Conservation (phyloP, 2,113 vertebrate genomes). For the Heterotilapia buettikoferi region DNA sequence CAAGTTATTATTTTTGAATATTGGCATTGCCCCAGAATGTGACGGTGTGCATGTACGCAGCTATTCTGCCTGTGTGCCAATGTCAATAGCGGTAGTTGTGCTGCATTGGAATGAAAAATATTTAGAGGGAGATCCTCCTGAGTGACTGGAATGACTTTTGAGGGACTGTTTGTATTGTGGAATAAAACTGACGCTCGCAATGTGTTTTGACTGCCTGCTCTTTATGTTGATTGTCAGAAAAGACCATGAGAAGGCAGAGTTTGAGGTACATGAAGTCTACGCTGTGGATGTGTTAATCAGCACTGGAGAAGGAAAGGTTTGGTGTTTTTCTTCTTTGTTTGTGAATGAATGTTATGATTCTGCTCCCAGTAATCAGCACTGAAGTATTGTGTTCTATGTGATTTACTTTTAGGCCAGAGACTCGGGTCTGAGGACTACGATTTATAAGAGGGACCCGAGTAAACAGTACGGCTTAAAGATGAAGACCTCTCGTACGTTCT, state of each 20-base stretch:
- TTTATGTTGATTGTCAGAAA: conserved; percentile 71
- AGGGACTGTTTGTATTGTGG: neutral
- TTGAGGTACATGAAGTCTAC: conserved; percentile 96
- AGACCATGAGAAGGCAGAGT: conserved; percentile 96
- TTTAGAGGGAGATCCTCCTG: neutral
- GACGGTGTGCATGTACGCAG: neutral
- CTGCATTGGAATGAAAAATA: neutral
- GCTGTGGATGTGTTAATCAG: conserved; percentile 94
- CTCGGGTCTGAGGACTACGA: conserved; percentile 91
- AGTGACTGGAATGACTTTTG: neutral
- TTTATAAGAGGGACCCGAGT: conserved; percentile 93
- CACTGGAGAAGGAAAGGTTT: conserved; percentile 94
- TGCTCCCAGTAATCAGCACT: neutral
- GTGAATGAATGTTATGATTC: neutral
- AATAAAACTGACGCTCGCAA: neutral
- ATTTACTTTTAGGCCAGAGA: conserved; percentile 80
- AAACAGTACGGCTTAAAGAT: conserved; percentile 97
- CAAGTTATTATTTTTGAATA: neutral
- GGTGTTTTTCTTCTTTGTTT: neutral
- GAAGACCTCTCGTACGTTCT: conserved; percentile 98
- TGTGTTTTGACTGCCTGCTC: neutral
- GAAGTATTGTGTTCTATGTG: neutral
- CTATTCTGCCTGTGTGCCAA: neutral
- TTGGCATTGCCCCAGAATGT: neutral
- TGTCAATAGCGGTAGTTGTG: neutral